Conservation (phyloP, 92 coral and sea anemone species). For the Nematostella vectensis region DNA sequence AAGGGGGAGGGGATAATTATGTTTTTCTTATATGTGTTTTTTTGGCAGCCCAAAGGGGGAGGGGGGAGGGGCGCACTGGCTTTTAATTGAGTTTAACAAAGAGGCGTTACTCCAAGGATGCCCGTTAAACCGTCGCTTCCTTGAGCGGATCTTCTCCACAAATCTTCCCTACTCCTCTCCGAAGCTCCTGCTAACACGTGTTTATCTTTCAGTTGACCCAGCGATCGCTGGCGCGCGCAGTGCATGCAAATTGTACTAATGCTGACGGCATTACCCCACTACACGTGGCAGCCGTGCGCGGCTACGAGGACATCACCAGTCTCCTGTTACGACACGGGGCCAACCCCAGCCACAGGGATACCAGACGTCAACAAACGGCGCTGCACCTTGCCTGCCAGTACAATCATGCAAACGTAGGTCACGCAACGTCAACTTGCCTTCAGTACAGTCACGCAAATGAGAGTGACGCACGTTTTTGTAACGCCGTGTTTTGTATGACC, state of each 20-base stretch:
- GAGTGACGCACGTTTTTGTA: neutral
- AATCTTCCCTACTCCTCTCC: too few species aligned
- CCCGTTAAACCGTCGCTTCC: too few species aligned
- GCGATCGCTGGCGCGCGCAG: slow-evolving; percentile 23
- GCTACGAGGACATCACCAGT: slow-evolving; percentile 67
- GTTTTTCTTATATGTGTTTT: too few species aligned
- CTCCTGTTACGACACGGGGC: slow-evolving; percentile 75
- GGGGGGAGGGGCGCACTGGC: too few species aligned
- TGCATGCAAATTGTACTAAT: slow-evolving; percentile 80
- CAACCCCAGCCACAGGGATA: slow-evolving; percentile 45
- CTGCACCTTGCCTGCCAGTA: slow-evolving; percentile 87
- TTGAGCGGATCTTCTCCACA: too few species aligned
- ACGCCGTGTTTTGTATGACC: too few species aligned
- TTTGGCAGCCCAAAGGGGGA: too few species aligned
- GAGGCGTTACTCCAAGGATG: too few species aligned
- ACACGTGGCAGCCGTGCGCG: slow-evolving; percentile 80
- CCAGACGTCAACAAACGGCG: slow-evolving; percentile 62
- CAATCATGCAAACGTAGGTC: slow-evolving; percentile 65
- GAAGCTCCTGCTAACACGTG: neutral
- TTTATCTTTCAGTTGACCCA: slow-evolving; percentile 33
- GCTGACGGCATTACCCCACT: slow-evolving; percentile 79
- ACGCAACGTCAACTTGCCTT: neutral
- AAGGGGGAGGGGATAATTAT: too few species aligned
- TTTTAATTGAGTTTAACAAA: too few species aligned
- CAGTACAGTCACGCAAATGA: neutral